These are phyloP conservation scores for Hassar affinis DNA, from an alignment of 2,113 vertebrate species.

Conservation along the genomic window DNA sequence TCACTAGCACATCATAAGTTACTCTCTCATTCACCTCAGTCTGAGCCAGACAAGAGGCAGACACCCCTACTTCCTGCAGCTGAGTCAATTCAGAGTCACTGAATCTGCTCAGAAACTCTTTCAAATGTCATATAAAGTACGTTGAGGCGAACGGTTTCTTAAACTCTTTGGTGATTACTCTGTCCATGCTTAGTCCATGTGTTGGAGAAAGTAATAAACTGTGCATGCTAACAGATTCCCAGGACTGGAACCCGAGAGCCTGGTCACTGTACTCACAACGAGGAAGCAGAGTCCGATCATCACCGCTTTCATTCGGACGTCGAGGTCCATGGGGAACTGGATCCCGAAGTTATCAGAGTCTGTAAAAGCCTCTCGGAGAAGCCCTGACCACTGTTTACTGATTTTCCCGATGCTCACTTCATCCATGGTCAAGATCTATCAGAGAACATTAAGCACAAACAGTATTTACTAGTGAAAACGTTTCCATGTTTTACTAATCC, in stretches of 20 bases:
- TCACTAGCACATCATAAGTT: no score
- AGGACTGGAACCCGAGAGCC: not conserved
- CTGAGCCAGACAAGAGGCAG: no score
- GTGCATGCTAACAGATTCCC: not conserved
- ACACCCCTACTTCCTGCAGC: no score
- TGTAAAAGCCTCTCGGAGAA: constrained; percentile 81
- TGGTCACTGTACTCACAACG: constrained; percentile 78
- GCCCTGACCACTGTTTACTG: constrained; percentile 89
- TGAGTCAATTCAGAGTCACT: not conserved
- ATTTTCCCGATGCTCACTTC: constrained; percentile 84
- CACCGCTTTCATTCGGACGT: constrained; percentile 90
- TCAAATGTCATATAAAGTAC: not conserved
- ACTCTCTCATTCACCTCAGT: no score
- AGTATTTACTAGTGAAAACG: not conserved
- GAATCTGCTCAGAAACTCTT: no score
- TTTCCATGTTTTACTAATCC: not conserved
- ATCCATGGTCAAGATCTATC: constrained; percentile 82
- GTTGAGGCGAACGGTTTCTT: not conserved
- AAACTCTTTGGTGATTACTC: not conserved
- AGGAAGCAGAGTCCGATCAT: constrained; percentile 93
- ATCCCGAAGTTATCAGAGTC: constrained; percentile 90
- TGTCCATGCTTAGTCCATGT: not conserved
- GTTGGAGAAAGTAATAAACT: not conserved
- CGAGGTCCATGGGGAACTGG: constrained; percentile 88
- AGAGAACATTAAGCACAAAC: not conserved